Conservation (phyloP, 2,113 vertebrate species). For the Condylura cristata region DNA sequence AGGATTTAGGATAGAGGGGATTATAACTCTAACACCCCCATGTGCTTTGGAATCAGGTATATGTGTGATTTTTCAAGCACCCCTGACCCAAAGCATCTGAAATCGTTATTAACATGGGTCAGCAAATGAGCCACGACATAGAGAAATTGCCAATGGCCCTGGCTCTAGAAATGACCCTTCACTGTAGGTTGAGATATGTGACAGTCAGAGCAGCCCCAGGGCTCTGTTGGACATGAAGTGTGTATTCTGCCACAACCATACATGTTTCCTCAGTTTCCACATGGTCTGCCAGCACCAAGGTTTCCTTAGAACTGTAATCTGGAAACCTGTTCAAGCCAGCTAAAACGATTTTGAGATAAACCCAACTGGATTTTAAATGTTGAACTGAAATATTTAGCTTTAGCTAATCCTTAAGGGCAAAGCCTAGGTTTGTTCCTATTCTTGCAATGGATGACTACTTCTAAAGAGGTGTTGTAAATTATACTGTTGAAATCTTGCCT, state of each 20-base stretch:
- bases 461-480: not conserved
- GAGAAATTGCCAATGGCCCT: not conserved
- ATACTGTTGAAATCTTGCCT: not conserved
- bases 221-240: not conserved
- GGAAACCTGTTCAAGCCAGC: not conserved
- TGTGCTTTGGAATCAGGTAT: not conserved
- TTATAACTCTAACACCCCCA: not conserved
- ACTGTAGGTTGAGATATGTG: not conserved
- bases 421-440: not conserved
- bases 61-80: not conserved
- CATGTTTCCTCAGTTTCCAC: not conserved
- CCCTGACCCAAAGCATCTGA: not conserved
- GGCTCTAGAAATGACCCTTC: not conserved
- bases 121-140: not conserved
- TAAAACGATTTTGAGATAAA: not conserved
- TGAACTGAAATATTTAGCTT: not conserved
- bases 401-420: not conserved
- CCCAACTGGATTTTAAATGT: not conserved
- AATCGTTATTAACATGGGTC: not conserved
- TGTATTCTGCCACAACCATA: not conserved
- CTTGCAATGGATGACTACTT: not conserved
- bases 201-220: not conserved
- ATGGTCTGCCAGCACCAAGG: not conserved
- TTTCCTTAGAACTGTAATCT: not conserved
- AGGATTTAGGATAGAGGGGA: not conserved